Evolutionary conservation across 2,113 vertebrate genomes (phyloP).

Genomic region (Toxotes jaculatrix): DNA sequence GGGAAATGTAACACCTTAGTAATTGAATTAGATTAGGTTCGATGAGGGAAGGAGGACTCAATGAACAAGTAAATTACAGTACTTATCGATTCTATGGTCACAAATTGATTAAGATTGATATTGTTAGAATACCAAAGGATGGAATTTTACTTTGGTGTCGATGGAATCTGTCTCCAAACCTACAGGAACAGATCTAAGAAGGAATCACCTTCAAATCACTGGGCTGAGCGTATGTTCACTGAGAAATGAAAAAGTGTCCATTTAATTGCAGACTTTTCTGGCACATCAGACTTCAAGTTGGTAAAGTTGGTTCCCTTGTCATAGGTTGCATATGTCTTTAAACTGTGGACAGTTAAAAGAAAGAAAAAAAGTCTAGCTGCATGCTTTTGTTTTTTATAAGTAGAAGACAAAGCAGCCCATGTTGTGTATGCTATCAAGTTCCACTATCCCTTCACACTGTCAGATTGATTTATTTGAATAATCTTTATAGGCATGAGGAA

Average conservation of each 20-base stretch:
- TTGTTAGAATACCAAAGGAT: background rate
- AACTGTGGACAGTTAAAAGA: no score
- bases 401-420: background rate
- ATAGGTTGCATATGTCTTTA: background rate
- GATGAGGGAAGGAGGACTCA: background rate
- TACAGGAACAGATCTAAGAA: background rate
- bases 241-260: background rate
- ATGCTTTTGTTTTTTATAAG: background rate
- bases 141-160: background rate
- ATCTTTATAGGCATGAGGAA: background rate
- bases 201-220: background rate
- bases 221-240: background rate
- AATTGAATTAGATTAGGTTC: background rate
- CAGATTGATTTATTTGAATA: background rate
- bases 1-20: slow-evolving; percentile 1
- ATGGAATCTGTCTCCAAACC: background rate
- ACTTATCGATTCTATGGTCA: background rate
- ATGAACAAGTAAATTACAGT: background rate
- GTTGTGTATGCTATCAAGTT: background rate
- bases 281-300: no score
- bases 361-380: background rate
- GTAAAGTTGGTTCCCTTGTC: background rate
- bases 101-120: background rate
- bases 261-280: no score
- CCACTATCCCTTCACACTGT: background rate